Conservation (phyloP, 2,888 invertebrate genomes). For the Diabrotica balteata region DNA sequence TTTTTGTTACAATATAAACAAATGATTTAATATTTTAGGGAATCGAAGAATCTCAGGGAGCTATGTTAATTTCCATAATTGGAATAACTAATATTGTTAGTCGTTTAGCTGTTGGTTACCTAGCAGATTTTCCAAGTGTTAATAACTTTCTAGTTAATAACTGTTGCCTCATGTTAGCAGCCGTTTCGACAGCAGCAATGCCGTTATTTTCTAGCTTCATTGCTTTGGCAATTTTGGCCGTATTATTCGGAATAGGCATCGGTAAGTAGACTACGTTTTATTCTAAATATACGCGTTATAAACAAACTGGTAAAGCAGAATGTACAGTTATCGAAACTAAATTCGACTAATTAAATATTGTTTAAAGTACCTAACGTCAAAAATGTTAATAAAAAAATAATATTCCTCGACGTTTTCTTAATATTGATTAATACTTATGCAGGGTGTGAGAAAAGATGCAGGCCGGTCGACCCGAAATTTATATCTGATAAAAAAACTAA, state of each 20-base stretch:
- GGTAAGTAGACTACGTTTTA: slow-evolving; percentile 64
- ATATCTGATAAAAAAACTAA: too few relatives aligned
- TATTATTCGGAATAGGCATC: slow-evolving; percentile 90
- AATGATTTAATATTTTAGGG: slow-evolving; percentile 63
- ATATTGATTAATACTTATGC: too few relatives aligned
- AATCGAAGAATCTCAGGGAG: slow-evolving; percentile 74
- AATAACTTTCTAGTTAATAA: slow-evolving; percentile 93
- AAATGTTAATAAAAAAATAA: too few relatives aligned
- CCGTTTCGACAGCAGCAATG: slow-evolving; percentile 80
- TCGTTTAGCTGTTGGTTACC: slow-evolving; percentile 86
- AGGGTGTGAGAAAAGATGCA: too few relatives aligned
- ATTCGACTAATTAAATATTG: too few relatives aligned
- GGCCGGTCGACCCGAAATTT: too few relatives aligned
- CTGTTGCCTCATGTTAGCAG: slow-evolving; percentile 87
- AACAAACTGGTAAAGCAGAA: too few relatives aligned
- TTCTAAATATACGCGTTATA: too few relatives aligned
- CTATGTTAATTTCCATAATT: slow-evolving; percentile 80
- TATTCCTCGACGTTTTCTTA: too few relatives aligned
- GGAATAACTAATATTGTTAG: slow-evolving; percentile 95
- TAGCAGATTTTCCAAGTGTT: slow-evolving; percentile 90
- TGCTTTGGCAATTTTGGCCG: slow-evolving; percentile 79
- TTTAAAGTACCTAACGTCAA: too few relatives aligned
- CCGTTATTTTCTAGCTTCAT: slow-evolving; percentile 83
- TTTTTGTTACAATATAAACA: too few relatives aligned
- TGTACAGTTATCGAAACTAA: too few relatives aligned